Conservation (phyloP, 2,888 invertebrate genomes). For the Zeuzera pyrina region DNA sequence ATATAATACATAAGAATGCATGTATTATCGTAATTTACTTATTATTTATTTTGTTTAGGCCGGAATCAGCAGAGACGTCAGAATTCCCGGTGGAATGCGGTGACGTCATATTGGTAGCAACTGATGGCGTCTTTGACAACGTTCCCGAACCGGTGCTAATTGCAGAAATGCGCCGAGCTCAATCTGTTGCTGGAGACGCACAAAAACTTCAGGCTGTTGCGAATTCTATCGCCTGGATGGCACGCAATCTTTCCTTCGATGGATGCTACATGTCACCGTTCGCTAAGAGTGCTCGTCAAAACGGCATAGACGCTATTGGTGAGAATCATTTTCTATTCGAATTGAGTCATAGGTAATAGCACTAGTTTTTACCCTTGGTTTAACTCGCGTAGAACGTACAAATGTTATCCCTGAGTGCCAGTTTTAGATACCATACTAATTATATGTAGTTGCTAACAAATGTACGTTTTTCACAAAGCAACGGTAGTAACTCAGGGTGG, state of each 20-base stretch:
- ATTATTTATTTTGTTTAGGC: constrained; percentile 67
- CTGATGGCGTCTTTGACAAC: constrained; percentile 99
- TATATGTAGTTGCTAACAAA: no score
- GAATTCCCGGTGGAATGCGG: constrained; percentile 93
- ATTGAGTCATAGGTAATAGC: no score
- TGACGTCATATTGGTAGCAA: constrained; percentile 95
- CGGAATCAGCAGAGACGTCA: constrained; percentile 91
- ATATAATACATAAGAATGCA: constrained; percentile 1
- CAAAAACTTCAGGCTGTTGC: constrained; percentile 90
- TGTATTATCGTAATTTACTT: not conserved
- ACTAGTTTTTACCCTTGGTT: no score
- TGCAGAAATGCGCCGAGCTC: constrained; percentile 84
- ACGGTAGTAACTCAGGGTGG: no score
- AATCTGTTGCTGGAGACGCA: constrained; percentile 68
- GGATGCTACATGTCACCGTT: constrained; percentile 97
- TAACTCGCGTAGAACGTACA: no score
- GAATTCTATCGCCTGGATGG: constrained; percentile 96
- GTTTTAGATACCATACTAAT: no score
- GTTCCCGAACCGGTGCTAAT: constrained; percentile 93
- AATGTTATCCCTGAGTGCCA: no score
- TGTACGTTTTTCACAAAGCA: no score
- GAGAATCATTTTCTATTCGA: no score
- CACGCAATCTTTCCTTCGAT: constrained; percentile 94
- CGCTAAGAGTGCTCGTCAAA: constrained; percentile 91
- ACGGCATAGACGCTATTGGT: constrained; percentile 95